Base-by-base conservation (phyloP, 1,140 invertebrate species). In the Platorchestia sp. region DNA sequence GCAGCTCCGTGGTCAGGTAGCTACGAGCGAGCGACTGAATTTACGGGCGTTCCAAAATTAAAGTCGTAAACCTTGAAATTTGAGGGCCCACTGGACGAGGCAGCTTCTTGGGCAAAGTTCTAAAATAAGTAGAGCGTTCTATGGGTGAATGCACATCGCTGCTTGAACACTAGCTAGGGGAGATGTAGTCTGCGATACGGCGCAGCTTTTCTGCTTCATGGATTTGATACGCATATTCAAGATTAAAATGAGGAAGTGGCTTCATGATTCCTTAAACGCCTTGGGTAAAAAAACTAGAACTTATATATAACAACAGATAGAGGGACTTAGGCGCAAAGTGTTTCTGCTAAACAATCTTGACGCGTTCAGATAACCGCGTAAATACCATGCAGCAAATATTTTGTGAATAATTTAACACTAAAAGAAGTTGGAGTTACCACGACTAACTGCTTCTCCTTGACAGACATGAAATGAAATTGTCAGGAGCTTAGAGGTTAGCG, bases 1-100 rank as follows among this genome's bases (percentile, higher is more conserved):
- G 91, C 43, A 45, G 87, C 91, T 42, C 36, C 43, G 36, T 44
- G 91, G 43, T 93, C 91, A 93, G 91, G 91, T 93, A 93, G 91
- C 91, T 40, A 93, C 43, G 45, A 47, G 91, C 43, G 44, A 93
- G 91, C 43, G 91, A 44, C 43, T 45, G 44, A 93, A 93, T 93
- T 93, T 93, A 93, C 91, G 41, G 91, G 91, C 91, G 43, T 47
- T 93, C 91, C 91, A 44, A 93, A 93, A 93, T 93, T 93, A 93
- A 93, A 93, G 43, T 93, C 91, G 45, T 93, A 93, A 93, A 93
- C 43, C 91, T 93, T 93, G 91, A 93, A 93, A 93, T 93, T 93
- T 93, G 91, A 93, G 91, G 91, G 91, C 45, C 45, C 10, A 47
- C 91, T 47, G 45, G 91, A 93, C 91, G 41, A 45, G 43, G 45